Base-by-base conservation (phyloP, 2,113 vertebrate genomes). In the Peucedramus taeniatus region DNA sequence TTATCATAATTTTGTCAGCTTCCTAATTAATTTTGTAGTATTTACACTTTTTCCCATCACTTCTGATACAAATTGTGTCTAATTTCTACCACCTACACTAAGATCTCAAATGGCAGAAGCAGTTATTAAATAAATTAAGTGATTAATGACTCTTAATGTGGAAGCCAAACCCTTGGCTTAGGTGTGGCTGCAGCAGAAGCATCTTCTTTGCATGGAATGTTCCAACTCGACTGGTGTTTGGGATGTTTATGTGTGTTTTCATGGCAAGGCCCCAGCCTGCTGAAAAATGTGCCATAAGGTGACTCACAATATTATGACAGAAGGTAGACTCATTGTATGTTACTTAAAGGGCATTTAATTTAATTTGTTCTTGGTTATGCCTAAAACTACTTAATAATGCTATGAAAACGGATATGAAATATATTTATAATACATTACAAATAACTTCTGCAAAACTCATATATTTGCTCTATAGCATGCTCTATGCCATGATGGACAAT, bases 201-300 rank as follows among this genome's bases (percentile, higher is more conserved):
- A 77, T 80, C 57, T 96, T 54, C 68, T 94, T 74, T 64, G 57
- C 44, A 77, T 95, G 92, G 90, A 92, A 93, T 96, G 87, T 96
- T 94, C 86, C 68, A 84, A 28, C 40, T 83, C 4, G 4, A 16
- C 87, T 42, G 53, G 61, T 79, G 20, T 93, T 84, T 76, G 70
- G 54, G 47, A 83, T 93, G 74, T 94, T 95, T 76, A 35, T 84
- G 35, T 60, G 77, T 77, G 71, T 86, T 94, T 79, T 59, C 26
- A 54, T 94, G 95, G 93, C 84, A 92, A 28, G 47, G 61, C 26
- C 79, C 66, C 85, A 91, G 61, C 54, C 60, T 1, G 0, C 63
- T 89, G 39, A 78, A 78, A 94, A 87, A 65, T 50, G 31, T 96
- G 44, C 82, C 21, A 7, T 68, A 60, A 70, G 10, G 81, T 96